A percentile compares a stretch with the other conserved stretches of the same genome.
Evolutionary conservation across 2,113 vertebrate species (phyloP).

Genomic region (Astatotilapia flaviijosephi): DNA sequence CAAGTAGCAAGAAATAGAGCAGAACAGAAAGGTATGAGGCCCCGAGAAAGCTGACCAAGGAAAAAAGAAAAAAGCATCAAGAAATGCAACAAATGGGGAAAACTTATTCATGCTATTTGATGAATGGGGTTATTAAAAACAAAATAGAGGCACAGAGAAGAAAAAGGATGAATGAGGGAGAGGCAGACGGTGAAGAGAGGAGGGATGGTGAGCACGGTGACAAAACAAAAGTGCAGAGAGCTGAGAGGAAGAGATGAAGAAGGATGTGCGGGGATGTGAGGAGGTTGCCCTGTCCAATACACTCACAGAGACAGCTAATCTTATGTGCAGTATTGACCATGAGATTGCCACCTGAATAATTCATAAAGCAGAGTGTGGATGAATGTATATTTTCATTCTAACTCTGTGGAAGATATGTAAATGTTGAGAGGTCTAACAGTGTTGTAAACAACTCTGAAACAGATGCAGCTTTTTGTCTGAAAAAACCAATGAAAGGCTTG

Average conservation of each 20-base stretch:
- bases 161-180: background rate
- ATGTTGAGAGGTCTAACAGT: background rate
- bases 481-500: background rate
- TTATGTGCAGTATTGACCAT: slow-evolving; percentile 48
- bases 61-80: slow-evolving; percentile 17
- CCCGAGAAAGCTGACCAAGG: slow-evolving; percentile 39
- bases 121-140: slow-evolving; percentile 48
- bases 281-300: slow-evolving; percentile 33
- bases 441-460: background rate
- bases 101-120: slow-evolving; percentile 42
- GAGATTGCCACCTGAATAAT: slow-evolving; percentile 53
- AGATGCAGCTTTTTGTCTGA: background rate
- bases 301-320: slow-evolving; percentile 46
- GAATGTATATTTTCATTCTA: slow-evolving; percentile 15
- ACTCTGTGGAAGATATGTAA: background rate
- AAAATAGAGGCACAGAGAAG: slow-evolving; percentile 1
- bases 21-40: slow-evolving; percentile 20
- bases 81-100: slow-evolving; percentile 27
- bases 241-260: slow-evolving; percentile 18
- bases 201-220: background rate
- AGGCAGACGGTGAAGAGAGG: background rate
- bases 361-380: slow-evolving; percentile 18
- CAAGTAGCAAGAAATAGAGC: slow-evolving; percentile 25
- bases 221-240: background rate
- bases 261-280: background rate